These are phyloP conservation scores for Neoniphon sammara DNA, from an alignment of 2,797 vertebrate genomes.

Conservation along the genomic window DNA sequence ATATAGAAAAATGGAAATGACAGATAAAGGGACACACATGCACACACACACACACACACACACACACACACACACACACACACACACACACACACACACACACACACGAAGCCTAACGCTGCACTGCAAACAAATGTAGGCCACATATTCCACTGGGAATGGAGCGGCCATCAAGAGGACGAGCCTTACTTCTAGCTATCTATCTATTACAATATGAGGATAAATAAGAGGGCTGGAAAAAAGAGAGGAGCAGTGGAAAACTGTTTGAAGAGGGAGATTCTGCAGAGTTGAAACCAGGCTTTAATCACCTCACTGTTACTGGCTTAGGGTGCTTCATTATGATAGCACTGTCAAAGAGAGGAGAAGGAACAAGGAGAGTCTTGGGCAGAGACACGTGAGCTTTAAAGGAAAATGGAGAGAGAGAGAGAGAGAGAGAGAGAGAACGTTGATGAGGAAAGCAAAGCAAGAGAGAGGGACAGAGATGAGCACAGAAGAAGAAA, in stretches of 20 bases:
- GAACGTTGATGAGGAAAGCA: conserved; percentile 15
- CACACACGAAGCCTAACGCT: conserved; percentile 36
- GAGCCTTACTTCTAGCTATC: conserved; percentile 66
- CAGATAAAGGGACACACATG: conserved; percentile 35
- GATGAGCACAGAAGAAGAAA: conserved; percentile 24
- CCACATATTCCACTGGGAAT: conserved; percentile 77
- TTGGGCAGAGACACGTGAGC: conserved; percentile 32
- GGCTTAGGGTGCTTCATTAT: conserved; percentile 56
- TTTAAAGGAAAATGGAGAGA: conserved; percentile 31
- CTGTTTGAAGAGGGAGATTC: conserved; percentile 43
- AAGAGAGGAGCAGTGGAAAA: conserved; percentile 27
- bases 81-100: conserved; percentile 17
- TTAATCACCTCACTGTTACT: conserved; percentile 64
- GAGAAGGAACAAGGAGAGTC: conserved; percentile 1
- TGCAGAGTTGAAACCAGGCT: conserved; percentile 48
- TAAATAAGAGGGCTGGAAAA: conserved; percentile 43
- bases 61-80: conserved; percentile 12
- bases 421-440: conserved; percentile 6
- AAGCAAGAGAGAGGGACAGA: background rate
- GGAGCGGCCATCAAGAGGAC: conserved; percentile 68
- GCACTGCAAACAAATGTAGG: conserved; percentile 82
- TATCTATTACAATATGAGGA: conserved; percentile 61
- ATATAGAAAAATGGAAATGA: conserved; percentile 47
- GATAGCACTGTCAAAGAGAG: conserved; percentile 48
- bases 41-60: conserved; percentile 5